Percentiles rank a stretch among this genome's conserved stretches.
These are phyloP conservation scores for Drosophila parvula DNA, from an alignment of 1,140 invertebrate species.

Conservation along the genomic window DNA sequence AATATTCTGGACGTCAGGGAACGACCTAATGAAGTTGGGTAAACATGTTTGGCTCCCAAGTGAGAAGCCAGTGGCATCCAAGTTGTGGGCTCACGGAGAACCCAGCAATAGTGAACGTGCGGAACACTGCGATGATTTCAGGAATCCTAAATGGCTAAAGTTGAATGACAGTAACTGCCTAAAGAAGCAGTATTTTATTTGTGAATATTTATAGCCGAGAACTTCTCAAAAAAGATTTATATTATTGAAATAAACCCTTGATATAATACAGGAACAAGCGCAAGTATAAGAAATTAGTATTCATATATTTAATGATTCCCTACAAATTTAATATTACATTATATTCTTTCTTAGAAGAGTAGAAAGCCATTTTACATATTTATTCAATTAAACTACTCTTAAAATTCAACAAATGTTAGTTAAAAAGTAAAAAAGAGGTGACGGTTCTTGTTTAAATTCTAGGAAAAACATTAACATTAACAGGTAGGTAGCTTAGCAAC, in stretches of 20 bases:
- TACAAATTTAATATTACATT: too few species aligned
- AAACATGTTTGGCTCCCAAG: conserved; percentile 11
- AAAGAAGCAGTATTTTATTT: background rate
- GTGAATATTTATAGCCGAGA: background rate
- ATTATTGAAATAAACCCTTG: too few species aligned
- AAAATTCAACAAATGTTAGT: background rate
- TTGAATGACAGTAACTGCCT: conserved; percentile 1
- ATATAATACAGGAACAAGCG: too few species aligned
- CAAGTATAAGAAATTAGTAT: too few species aligned
- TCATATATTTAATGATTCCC: too few species aligned
- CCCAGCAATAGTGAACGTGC: background rate
- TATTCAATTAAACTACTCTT: background rate
- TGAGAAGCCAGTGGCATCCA: background rate
- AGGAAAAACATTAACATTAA: conserved; percentile 48
- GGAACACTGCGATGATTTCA: background rate
- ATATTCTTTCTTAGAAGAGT: too few species aligned
- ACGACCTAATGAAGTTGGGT: background rate
- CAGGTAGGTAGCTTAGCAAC: background rate
- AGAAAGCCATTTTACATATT: background rate
- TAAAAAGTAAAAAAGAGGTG: background rate
- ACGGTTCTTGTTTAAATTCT: conserved; percentile 23
- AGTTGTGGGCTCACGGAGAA: background rate
- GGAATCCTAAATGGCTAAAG: background rate
- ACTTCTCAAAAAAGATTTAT: background rate
- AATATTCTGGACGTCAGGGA: conserved; percentile 1